Conservation (phyloP, 2,888 invertebrate species). For the Netelia melanura region DNA sequence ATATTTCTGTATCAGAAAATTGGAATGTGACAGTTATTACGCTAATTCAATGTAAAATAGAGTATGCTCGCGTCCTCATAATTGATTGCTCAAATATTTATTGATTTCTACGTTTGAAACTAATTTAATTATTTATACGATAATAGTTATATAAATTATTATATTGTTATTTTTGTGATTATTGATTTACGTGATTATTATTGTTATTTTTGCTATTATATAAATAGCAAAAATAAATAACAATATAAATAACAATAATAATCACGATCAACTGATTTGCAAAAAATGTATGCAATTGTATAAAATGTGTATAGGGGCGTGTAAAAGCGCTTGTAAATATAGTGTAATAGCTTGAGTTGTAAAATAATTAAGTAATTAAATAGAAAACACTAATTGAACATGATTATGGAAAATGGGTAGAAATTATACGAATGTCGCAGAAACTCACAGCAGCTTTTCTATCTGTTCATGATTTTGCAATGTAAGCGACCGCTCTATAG, state of each 20-base stretch:
- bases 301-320: too few relatives aligned
- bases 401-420: conserved; percentile 31
- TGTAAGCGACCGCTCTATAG: conserved; percentile 31
- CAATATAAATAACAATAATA: background rate
- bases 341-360: too few relatives aligned
- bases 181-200: too few relatives aligned
- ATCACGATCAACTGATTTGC: too few relatives aligned
- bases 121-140: background rate
- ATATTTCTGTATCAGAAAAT: conserved; percentile 3
- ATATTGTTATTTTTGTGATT: too few relatives aligned
- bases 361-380: background rate
- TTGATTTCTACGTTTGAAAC: background rate
- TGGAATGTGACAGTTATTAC: background rate
- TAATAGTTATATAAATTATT: too few relatives aligned
- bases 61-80: background rate
- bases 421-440: conserved; percentile 31
- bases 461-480: conserved; percentile 29
- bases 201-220: too few relatives aligned
- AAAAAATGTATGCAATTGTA: too few relatives aligned
- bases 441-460: conserved; percentile 37
- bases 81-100: background rate
- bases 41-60: background rate
- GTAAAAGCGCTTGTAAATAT: too few relatives aligned
- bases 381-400: conserved; percentile 18
- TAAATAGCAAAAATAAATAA: background rate